phyloP scores from a whole-genome alignment of 2,888 invertebrate species.

The Glaucopsyche alexis region DNA sequence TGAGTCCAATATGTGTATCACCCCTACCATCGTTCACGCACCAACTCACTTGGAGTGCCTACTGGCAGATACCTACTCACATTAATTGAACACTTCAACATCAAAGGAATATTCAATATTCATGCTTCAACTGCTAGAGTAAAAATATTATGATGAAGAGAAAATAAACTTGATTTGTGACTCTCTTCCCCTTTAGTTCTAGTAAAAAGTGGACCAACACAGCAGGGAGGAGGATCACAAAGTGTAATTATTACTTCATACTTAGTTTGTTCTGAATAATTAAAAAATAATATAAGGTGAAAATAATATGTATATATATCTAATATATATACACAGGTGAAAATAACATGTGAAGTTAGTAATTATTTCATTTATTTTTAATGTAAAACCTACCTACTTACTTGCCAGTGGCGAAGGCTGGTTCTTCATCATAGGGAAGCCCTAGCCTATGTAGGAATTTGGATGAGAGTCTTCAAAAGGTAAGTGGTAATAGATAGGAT shows the following conservation, averaged over 20 bases:
- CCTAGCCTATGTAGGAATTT: too few relatives aligned
- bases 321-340: too few relatives aligned
- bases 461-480: too few relatives aligned
- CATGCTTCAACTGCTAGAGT: background rate
- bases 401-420: too few relatives aligned
- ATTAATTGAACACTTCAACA: background rate
- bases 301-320: too few relatives aligned
- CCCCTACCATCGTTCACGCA: background rate
- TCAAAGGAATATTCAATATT: conserved; percentile 4
- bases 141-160: conserved; percentile 5
- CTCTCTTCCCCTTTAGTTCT: background rate
- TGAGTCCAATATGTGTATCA: background rate
- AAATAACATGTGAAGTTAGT: too few relatives aligned
- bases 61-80: background rate
- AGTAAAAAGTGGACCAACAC: background rate
- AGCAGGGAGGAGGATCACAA: background rate
- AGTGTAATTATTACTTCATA: background rate
- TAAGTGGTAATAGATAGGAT: too few relatives aligned
- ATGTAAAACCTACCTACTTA: too few relatives aligned
- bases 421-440: too few relatives aligned
- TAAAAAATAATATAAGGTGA: too few relatives aligned
- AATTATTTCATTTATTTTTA: too few relatives aligned
- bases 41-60: background rate
- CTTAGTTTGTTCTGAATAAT: background rate
- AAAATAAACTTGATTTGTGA: background rate